These are phyloP conservation scores for Isotomurus palustris DNA, from an alignment of 2,888 invertebrate species.

Conservation along the genomic window DNA sequence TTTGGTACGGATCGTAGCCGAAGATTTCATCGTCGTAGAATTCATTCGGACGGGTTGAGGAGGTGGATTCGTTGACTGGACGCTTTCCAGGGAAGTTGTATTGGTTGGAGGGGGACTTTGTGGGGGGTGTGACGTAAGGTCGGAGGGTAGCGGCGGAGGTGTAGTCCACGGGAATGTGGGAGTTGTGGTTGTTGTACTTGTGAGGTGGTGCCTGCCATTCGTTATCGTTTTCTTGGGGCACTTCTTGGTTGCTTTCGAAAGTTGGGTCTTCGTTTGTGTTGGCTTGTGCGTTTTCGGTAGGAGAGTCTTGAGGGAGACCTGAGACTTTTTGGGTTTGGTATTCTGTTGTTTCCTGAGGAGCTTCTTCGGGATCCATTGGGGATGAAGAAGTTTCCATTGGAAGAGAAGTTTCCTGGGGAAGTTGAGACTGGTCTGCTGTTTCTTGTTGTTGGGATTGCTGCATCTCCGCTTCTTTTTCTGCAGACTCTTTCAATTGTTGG, in stretches of 20 bases:
- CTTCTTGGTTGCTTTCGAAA: conserved; percentile 13
- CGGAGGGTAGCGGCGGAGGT: conserved; percentile 23
- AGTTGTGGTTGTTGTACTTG: conserved; percentile 1
- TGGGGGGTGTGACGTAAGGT: conserved; percentile 28
- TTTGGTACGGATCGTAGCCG: conserved; percentile 46
- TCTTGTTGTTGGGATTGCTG: not conserved
- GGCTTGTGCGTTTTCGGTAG: conserved; percentile 10
- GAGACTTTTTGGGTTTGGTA: conserved; percentile 1
- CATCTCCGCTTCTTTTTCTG: conserved; percentile 1
- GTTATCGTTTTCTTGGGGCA: too few relatives aligned
- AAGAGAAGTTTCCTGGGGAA: too few relatives aligned
- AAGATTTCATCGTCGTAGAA: conserved; percentile 47
- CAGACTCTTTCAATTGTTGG: too few relatives aligned
- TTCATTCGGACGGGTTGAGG: conserved; percentile 43
- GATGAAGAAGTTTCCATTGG: too few relatives aligned
- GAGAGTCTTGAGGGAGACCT: conserved; percentile 27
- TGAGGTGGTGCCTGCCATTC: conserved; percentile 1
- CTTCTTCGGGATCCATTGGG: too few relatives aligned
- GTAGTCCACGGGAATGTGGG: conserved; percentile 1
- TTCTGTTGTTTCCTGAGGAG: conserved; percentile 6
- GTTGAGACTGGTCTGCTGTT: too few relatives aligned
- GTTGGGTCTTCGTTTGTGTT: conserved; percentile 4
- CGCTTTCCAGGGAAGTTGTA: conserved; percentile 22
- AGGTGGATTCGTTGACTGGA: conserved; percentile 20
- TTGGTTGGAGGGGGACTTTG: conserved; percentile 19